Percentiles rank a stretch among this genome's conserved stretches.
phyloP scores from a whole-genome alignment of 2,797 vertebrate species.

The Coilia nasus region DNA sequence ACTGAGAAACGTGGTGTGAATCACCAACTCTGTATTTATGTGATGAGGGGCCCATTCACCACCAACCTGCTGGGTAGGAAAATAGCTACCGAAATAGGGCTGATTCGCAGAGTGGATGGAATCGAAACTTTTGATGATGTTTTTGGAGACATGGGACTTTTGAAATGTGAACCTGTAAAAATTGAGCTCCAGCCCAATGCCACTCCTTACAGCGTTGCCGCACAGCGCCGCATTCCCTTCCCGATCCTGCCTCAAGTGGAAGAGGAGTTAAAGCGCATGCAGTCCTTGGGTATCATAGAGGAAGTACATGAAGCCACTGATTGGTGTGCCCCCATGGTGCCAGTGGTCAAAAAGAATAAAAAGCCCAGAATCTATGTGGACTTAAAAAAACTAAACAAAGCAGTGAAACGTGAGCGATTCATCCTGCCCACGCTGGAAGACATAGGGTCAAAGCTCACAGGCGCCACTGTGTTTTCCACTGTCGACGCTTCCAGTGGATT shows the following conservation, averaged over 20 bases:
- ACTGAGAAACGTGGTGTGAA: background rate
- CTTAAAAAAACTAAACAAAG: background rate
- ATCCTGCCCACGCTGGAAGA: conserved; percentile 33
- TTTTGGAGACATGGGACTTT: conserved; percentile 29
- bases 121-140: background rate
- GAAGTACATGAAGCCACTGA: conserved; percentile 35
- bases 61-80: conserved; percentile 32
- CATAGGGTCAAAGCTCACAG: conserved; percentile 31
- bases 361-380: conserved; percentile 35
- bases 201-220: background rate
- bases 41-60: conserved; percentile 19
- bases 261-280: background rate
- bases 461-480: too few relatives aligned
- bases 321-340: conserved; percentile 32
- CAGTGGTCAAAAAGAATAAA: conserved; percentile 25
- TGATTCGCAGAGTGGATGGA: conserved; percentile 33
- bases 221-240: background rate
- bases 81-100: conserved; percentile 27
- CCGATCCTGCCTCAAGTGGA: conserved; percentile 25
- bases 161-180: conserved; percentile 41
- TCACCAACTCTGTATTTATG: conserved; percentile 25
- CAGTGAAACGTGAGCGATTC: conserved; percentile 27
- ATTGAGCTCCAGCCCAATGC: background rate
- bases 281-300: conserved; percentile 13
- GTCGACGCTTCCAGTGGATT: conserved; percentile 27